Base-by-base conservation (phyloP, 1,140 invertebrate species). In the Hetaerina americana region DNA sequence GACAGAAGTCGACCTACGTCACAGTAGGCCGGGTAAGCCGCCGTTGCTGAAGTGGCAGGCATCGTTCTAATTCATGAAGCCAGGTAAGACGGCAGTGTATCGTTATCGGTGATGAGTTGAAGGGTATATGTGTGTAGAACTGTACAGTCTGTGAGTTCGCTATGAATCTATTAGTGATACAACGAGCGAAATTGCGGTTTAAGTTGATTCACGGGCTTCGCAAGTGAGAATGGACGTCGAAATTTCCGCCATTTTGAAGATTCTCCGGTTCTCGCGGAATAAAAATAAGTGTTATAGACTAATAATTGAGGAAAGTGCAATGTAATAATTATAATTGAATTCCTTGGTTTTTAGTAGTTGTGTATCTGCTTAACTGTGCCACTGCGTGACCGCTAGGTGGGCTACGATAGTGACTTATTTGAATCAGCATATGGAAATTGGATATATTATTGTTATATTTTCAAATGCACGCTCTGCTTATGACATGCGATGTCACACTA, bases 1-100 rank as follows among this genome's bases (percentile, higher is more conserved):
- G 40, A 57, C 40, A 71, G 57, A 66, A 71, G 70, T 49, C 70
- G 24, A 57, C 70, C 70, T 31, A 71, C 70, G 70, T 71, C 70
- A 71, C 26, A 71, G 70, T 71, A 71, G 70, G 70, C 70, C 70
- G 70, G 70, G 70, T 66, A 71, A 71, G 68, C 68, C 68, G 68
- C 68, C 68, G 68, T 69, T 40, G 69, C 40, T 31, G 69, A 31
- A 31, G 69, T 70, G 27, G 27, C 31, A 70, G 28, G 69, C 69
- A 28, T 70, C 49, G 69, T 70, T 29, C 69, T 70, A 40, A 26
- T 57, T 70, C 40, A 31, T 70, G 40, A 28, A 57, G 69, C 15
- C n/a, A 70, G 69, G 69, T 70, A 40, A 70, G 69, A 40, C 40
- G 15, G 40, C 15, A 57, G 40, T 57, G 40, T 10, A 57, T 57